Evolutionary conservation across 2,888 invertebrate species (phyloP).

Genomic region (Parnassius smintheus): DNA sequence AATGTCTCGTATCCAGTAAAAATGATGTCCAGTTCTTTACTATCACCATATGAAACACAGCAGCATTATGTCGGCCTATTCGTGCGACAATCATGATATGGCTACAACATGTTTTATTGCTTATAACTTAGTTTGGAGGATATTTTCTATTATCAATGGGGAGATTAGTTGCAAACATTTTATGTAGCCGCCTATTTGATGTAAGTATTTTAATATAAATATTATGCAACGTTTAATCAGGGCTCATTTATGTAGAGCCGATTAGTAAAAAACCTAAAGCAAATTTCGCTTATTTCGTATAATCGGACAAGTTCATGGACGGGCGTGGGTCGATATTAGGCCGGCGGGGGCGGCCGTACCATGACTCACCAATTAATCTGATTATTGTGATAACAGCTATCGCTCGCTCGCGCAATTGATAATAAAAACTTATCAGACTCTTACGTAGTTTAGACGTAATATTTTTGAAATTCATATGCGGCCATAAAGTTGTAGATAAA

Average conservation of each 20-base stretch:
- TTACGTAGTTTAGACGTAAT: slow-evolving; percentile 2
- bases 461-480: too few relatives aligned
- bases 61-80: too few relatives aligned
- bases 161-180: too few relatives aligned
- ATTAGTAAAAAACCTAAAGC: background rate
- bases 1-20: too few relatives aligned
- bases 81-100: too few relatives aligned
- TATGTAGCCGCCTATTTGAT: too few relatives aligned
- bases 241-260: too few relatives aligned
- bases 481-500: too few relatives aligned
- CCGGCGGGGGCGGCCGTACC: slow-evolving; percentile 40
- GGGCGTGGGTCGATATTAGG: slow-evolving; percentile 45
- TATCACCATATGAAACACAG: too few relatives aligned
- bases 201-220: too few relatives aligned
- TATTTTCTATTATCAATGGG: background rate
- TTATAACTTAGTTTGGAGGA: background rate
- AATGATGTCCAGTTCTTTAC: background rate
- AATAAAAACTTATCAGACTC: slow-evolving; percentile 21
- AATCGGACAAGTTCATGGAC: slow-evolving; percentile 49
- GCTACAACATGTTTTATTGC: too few relatives aligned
- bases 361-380: slow-evolving; percentile 70
- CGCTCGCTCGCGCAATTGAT: slow-evolving; percentile 36
- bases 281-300: slow-evolving; percentile 6
- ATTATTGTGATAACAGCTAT: slow-evolving; percentile 65
- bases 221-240: too few relatives aligned